phyloP scores from a whole-genome alignment of 2,797 vertebrate species.

The Glossophaga mutica region DNA sequence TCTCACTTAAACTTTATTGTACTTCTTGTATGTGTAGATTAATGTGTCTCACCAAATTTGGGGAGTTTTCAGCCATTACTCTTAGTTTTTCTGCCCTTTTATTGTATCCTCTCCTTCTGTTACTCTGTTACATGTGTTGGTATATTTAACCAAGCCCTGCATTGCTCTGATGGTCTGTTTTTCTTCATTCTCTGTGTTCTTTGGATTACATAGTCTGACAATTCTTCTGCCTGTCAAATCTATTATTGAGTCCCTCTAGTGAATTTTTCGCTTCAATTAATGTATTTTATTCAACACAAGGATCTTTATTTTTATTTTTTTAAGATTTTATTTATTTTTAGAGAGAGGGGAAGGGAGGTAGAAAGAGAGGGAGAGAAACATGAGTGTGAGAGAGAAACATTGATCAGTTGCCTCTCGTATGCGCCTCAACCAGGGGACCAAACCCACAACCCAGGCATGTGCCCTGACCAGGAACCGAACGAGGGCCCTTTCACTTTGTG shows the following conservation, averaged over 20 bases:
- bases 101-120: not conserved
- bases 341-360: not conserved
- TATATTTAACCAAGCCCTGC: not conserved
- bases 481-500: too few species aligned
- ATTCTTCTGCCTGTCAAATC: conserved; percentile 2
- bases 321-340: not conserved
- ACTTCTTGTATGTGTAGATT: not conserved
- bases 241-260: not conserved
- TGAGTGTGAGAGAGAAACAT: not conserved
- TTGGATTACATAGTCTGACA: not conserved
- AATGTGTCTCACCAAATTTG: not conserved
- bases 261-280: conserved; percentile 2
- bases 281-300: not conserved
- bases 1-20: not conserved
- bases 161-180: not conserved
- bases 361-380: not conserved
- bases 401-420: not conserved
- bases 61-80: not conserved
- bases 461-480: not conserved
- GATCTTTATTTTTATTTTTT: not conserved
- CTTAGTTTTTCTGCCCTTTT: not conserved
- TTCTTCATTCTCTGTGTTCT: not conserved
- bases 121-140: not conserved
- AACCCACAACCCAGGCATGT: not conserved
- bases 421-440: too few species aligned